phyloP scores from a whole-genome alignment of 2,797 vertebrate species.

The Brachymystax lenok region DNA sequence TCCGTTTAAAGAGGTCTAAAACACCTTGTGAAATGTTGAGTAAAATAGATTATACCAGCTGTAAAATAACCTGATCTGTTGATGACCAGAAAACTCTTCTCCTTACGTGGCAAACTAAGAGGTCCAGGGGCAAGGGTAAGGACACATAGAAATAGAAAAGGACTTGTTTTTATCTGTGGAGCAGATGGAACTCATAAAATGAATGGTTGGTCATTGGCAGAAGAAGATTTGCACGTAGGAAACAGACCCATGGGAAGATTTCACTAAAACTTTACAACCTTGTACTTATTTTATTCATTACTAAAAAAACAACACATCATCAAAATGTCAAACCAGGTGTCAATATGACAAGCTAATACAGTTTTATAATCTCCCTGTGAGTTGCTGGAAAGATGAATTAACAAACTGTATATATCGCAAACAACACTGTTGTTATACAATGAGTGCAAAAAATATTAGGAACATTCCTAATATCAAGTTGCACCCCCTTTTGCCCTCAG shows the following conservation, averaged over 20 bases:
- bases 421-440: too few species aligned
- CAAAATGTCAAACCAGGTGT: neutral
- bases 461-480: neutral
- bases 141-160: neutral
- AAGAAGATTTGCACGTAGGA: constrained; percentile 7
- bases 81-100: neutral
- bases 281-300: constrained; percentile 1
- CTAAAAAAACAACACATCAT: neutral
- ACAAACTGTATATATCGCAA: neutral
- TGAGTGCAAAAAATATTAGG: too few species aligned
- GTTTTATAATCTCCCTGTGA: neutral
- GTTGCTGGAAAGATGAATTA: neutral
- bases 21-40: neutral
- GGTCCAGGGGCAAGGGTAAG: neutral
- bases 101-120: neutral
- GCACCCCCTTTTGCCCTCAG: too few species aligned
- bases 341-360: neutral
- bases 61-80: constrained; percentile 7
- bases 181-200: constrained; percentile 5
- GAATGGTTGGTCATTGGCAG: neutral
- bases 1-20: neutral
- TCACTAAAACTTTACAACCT: constrained; percentile 7
- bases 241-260: constrained; percentile 5
- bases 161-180: neutral
- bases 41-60: constrained; percentile 7